Base-by-base conservation (phyloP, 2,888 invertebrate species). In the Chloroclystis v-ata region DNA sequence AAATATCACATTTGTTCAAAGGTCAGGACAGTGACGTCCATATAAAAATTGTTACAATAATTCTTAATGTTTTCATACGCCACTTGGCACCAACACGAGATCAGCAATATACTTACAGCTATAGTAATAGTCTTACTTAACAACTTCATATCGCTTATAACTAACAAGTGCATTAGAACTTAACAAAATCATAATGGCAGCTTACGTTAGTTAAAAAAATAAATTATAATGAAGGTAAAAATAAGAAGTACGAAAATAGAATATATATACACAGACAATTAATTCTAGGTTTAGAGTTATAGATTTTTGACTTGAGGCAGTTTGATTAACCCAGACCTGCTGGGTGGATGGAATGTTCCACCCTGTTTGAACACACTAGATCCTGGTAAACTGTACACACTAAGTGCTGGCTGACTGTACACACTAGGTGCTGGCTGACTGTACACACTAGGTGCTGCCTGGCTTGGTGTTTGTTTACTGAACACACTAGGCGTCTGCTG, bases 11-110 rank as follows among this genome's bases (percentile, higher is more conserved):
- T 84, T 84, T 85, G 79, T 82, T 85, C 84, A 77, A 61, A 80
- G 72, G 79, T 62, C 61, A 70, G 75, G 85, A 85, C 86, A 84
- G 84, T 85, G 85, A 86, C 83, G 84, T 85, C 86, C 83, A 55
- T 83, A 78, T 80, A 81, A 80, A 81, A 79, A 79, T 79, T 71
- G 74, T 78, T 84, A 82, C 80, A 79, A 85, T 83, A 81, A 86
- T 86, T 87, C 87, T 87, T 86, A 77, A 87, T 87, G 87, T 80
- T 86, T 85, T 82, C 83, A 85, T 77, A 78, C 83, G 32, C 83
- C 69, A 69, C 70, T 75, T 75, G 82, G 81, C 82, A 78, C 74
- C 73, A 73, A 78, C 79, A 75, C 81, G 87, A 87, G 87, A 87
- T 87, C 87, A 85, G 79, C 82, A 78, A 76, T 77, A 75, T 60